phyloP scores from a whole-genome alignment of 2,888 invertebrate species.

The Smittia aterrima region DNA sequence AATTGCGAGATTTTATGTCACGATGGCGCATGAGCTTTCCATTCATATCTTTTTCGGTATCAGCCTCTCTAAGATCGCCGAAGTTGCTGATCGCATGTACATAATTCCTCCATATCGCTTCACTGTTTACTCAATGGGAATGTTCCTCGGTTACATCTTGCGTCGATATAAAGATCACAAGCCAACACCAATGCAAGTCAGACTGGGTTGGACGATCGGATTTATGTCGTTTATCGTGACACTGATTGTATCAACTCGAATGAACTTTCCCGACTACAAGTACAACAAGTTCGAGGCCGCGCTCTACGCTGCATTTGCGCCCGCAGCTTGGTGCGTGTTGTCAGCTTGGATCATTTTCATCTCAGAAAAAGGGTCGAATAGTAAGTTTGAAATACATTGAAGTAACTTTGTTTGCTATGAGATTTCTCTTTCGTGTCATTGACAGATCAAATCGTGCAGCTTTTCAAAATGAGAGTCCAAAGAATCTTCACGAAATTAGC shows the following conservation, averaged over 20 bases:
- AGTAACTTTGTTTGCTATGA: background rate
- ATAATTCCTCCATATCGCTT: constrained; percentile 64
- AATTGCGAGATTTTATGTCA: constrained; percentile 61
- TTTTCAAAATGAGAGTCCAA: constrained; percentile 35
- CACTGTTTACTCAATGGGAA: constrained; percentile 68
- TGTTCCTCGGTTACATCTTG: constrained; percentile 61
- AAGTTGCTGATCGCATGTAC: constrained; percentile 68
- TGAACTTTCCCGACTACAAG: constrained; percentile 62
- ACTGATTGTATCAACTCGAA: constrained; percentile 62
- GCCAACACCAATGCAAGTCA: constrained; percentile 55
- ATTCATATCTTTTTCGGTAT: constrained; percentile 69
- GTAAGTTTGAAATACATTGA: constrained; percentile 49
- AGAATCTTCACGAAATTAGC: constrained; percentile 59
- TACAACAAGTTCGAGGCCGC: constrained; percentile 65
- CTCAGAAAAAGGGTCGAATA: constrained; percentile 61
- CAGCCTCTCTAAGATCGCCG: constrained; percentile 64
- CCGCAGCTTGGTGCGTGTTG: constrained; percentile 67
- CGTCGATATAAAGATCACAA: constrained; percentile 54
- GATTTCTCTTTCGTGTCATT: constrained; percentile 10
- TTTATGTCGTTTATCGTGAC: constrained; percentile 57
- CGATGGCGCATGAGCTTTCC: constrained; percentile 60
- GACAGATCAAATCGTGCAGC: constrained; percentile 23
- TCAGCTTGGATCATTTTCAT: constrained; percentile 67
- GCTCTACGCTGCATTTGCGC: constrained; percentile 68
- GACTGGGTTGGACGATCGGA: constrained; percentile 60